Base-by-base conservation (phyloP, 2,797 vertebrate species). In the Brachymystax lenok region DNA sequence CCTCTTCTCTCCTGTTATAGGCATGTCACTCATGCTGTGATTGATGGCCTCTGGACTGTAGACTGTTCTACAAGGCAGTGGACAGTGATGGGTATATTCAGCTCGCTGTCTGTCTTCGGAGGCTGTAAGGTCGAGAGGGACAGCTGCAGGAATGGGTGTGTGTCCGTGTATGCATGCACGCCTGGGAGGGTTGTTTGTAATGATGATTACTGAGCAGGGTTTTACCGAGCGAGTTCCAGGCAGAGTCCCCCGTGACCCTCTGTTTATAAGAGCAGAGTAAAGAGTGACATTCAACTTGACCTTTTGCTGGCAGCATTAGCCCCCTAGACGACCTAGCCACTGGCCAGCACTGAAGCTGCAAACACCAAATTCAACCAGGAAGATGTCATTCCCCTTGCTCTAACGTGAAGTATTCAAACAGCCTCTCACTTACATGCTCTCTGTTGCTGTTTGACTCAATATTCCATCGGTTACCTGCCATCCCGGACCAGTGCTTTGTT, bases 81-180 rank as follows among this genome's bases (percentile, higher is more conserved):
- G 16, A 56, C 78, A 68, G 74, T 54, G 7, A 40, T 73, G 50
- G 76, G 75, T 83, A 78, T 84, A 79, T 81, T 84, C 83, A 81
- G 77, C 50, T 73, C 14, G 63, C 28, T 33, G 79, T 79, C 71
- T 63, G 6, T 35, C 6, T 72, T 75, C 67, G 74, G 30, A 76
- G 77, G 64, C 74, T 77, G 40, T 2, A 30, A 70, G 28, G 71
- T 72, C 52, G 27, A 30, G 68, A 74, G 69, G 70, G 74, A 72
- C 50, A 54, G 70, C 3, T 12, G 56, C 76, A 70, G 66, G 59
- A 61, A 28, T 33, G 46, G 24, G 63, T 35, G 72, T 68, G 28
- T 74, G 73, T 74, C 52, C 40, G 40, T 27, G 70, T 77, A 1
- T 67, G 35, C 33, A 52, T 72, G 46, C 27, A 30, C 33, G 66